Evolutionary conservation across 2,113 vertebrate genomes (phyloP).

Genomic region (Sakesphorus luctuosus): DNA sequence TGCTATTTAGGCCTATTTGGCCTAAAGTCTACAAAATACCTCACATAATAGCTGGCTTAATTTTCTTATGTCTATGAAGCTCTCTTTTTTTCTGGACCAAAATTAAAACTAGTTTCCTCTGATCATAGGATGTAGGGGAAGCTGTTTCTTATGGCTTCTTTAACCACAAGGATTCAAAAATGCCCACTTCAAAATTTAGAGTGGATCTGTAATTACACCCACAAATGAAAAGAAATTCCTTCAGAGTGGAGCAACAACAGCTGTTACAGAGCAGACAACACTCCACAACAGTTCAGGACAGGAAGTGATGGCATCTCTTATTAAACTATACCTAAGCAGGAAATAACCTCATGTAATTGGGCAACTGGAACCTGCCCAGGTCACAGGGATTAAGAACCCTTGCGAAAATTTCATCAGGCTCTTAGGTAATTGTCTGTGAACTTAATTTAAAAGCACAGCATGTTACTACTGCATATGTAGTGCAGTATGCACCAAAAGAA

Average conservation of each 20-base stretch:
- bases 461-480: not conserved
- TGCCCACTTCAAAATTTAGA: not conserved
- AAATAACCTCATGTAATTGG: conserved; percentile 40
- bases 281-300: not conserved
- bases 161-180: not conserved
- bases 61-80: not conserved
- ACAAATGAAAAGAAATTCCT: not conserved
- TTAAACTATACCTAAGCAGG: conserved; percentile 22
- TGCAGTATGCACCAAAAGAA: not conserved
- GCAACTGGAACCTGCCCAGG: conserved; percentile 10
- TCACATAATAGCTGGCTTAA: not conserved
- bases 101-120: not conserved
- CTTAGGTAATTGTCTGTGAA: not conserved
- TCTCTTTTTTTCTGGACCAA: not conserved
- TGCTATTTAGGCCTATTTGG: not conserved
- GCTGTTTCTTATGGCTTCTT: not conserved
- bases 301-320: conserved; percentile 52
- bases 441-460: not conserved
- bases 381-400: conserved; percentile 21
- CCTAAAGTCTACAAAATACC: not conserved
- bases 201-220: not conserved
- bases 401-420: conserved; percentile 9
- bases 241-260: not conserved
- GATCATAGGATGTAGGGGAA: not conserved
- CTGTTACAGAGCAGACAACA: not conserved